These are phyloP conservation scores for Urophycis tenuis DNA, from an alignment of 2,797 vertebrate species.

Conservation along the genomic window DNA sequence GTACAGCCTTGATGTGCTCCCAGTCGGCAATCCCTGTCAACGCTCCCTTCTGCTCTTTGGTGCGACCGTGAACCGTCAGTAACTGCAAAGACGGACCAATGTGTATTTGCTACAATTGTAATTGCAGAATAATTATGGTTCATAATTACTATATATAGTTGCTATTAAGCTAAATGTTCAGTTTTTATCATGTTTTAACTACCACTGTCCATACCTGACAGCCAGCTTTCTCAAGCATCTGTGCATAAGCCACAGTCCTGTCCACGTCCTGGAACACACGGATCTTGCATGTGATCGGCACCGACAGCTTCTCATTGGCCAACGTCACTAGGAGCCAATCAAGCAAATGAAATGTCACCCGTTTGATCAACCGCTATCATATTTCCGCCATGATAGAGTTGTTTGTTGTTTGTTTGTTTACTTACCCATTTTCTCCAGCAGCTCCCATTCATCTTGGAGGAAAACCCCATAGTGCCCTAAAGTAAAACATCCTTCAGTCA, in stretches of 20 bases:
- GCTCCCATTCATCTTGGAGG: conserved; percentile 93
- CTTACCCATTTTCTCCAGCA: conserved; percentile 92
- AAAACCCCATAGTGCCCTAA: conserved; percentile 92
- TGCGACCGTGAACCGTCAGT: conserved; percentile 90
- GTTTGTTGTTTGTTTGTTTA: conserved; percentile 12
- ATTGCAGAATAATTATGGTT: not conserved
- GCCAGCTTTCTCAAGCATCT: conserved; percentile 92
- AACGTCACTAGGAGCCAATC: conserved; percentile 72
- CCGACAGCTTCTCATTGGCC: conserved; percentile 86
- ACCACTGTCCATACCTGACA: conserved; percentile 78
- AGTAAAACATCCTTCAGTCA: conserved; percentile 9
- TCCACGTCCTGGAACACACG: conserved; percentile 89
- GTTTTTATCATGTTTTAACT: not conserved
- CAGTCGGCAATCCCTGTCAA: conserved; percentile 84
- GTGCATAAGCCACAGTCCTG: conserved; percentile 88
- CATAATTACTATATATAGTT: too few species aligned
- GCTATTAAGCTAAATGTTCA: too few species aligned
- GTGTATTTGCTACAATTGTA: not conserved
- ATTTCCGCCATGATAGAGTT: not conserved
- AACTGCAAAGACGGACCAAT: conserved; percentile 61
- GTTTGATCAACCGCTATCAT: not conserved
- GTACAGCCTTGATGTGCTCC: conserved; percentile 91
- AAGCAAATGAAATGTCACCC: not conserved
- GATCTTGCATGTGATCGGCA: conserved; percentile 97
- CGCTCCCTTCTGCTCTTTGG: conserved; percentile 94